These are phyloP conservation scores for Phalacrocorax pelagicus DNA, from an alignment of 2,113 vertebrate genomes.

Conservation along the genomic window DNA sequence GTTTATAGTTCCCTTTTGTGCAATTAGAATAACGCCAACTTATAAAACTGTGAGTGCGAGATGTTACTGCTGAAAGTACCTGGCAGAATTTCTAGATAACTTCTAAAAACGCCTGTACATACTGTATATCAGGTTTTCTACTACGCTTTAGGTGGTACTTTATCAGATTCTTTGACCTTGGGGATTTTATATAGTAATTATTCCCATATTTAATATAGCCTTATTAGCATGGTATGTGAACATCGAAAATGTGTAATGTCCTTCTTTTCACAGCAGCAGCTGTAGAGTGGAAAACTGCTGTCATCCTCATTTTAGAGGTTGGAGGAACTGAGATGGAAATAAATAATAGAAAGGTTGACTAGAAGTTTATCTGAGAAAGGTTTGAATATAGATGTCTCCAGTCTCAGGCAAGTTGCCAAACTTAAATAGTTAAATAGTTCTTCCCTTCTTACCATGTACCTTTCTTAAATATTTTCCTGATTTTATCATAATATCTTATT, in stretches of 20 bases:
- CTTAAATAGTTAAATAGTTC: neutral
- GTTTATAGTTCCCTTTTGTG: neutral
- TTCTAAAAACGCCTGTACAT: neutral
- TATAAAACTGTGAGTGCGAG: neutral
- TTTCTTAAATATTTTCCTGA: neutral
- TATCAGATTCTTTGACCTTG: neutral
- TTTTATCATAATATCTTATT: neutral
- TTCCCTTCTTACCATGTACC: neutral
- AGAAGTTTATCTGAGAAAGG: neutral
- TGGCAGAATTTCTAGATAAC: neutral
- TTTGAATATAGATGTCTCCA: neutral
- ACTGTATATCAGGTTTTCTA: neutral
- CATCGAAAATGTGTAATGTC: neutral
- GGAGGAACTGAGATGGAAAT: neutral
- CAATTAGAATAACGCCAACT: neutral
- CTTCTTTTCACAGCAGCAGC: neutral
- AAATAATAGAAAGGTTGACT: neutral
- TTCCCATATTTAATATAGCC: neutral
- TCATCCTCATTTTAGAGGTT: neutral
- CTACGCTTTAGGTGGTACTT: neutral
- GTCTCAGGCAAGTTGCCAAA: neutral
- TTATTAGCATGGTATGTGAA: neutral
- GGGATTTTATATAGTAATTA: neutral
- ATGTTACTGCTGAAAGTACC: neutral
- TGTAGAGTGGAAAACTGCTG: neutral